Conservation (phyloP, 2,113 vertebrate species). For the Microcebus ravelobensis region DNA sequence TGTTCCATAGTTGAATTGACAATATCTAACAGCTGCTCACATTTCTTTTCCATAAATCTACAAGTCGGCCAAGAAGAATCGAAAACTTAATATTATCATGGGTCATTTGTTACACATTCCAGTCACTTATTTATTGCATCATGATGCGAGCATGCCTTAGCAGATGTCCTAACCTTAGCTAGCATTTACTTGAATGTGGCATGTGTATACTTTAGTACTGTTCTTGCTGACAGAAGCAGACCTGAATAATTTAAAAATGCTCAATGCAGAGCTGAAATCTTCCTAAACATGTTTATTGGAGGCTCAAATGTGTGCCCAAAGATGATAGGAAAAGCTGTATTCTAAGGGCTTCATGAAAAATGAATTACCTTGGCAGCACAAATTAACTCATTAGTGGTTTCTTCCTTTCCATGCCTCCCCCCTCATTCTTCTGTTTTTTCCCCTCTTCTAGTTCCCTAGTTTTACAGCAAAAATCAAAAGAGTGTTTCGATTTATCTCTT, state of each 20-base stretch:
- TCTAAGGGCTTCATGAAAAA: background rate
- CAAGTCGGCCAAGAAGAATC: slow-evolving; percentile 6
- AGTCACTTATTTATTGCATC: background rate
- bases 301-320: background rate
- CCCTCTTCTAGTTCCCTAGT: background rate
- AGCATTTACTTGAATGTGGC: background rate
- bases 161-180: background rate
- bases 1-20: slow-evolving; percentile 25
- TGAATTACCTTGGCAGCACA: background rate
- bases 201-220: background rate
- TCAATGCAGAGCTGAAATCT: background rate
- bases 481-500: background rate
- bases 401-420: background rate
- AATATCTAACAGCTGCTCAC: background rate
- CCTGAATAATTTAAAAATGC: background rate
- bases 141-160: background rate
- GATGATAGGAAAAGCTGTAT: background rate
- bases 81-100: background rate
- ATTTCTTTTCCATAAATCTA: slow-evolving; percentile 50
- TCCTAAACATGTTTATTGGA: background rate
- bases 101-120: background rate
- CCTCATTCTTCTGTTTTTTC: background rate
- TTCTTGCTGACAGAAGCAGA: background rate
- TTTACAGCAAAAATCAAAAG: slow-evolving; percentile 1
- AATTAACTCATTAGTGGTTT: background rate